Base-by-base conservation (phyloP, 2,113 vertebrate genomes). In the Myrmecobius fasciatus region DNA sequence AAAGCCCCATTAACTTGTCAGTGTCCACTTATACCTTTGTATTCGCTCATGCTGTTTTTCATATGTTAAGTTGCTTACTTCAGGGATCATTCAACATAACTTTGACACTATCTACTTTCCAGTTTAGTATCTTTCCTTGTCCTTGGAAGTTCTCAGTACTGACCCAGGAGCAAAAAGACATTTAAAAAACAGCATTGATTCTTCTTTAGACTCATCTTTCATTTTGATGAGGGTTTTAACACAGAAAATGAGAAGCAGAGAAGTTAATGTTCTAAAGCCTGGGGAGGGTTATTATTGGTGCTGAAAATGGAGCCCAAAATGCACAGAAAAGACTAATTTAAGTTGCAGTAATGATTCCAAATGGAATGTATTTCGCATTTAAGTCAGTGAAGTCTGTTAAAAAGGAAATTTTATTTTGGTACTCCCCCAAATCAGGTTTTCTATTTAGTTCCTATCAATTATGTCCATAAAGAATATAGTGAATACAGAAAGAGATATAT, bases 221-320 rank as follows among this genome's bases (percentile, higher is more conserved):
- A 94, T 89, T 49, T 94, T 53, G 48, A 89, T 53, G 54, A 53
- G 3, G 8, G 43, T 90, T 94, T 93, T 94, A 91, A 89, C 83
- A 89, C 54, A 17, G 46, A 94, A 97, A 96, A 95, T 93, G 25
- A 20, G 91, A 91, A 46, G 52, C 60, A 46, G 83, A 94, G 31
- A 91, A 92, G 3, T 88, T 96, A 91, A 28, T 67, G 36, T 96
- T 97, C 52, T 94, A 60, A 94, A 94, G 60, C 53, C 89, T 90
- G 31, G 12, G 89, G 83, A 94, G 36, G 53, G 90, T 95, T 0
- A 93, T 93, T 93, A 91, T 53, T 48, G 91, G 95, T 95, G 20
- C 92, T 95, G 93, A 97, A 97, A 97, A 92, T 46, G 9, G 95
- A 96, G n/a, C 52, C 93, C 36, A 91, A 94, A 96, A 97, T 91